These are phyloP conservation scores for Drosophila birchii DNA, from an alignment of 2,888 invertebrate species.

Conservation along the genomic window DNA sequence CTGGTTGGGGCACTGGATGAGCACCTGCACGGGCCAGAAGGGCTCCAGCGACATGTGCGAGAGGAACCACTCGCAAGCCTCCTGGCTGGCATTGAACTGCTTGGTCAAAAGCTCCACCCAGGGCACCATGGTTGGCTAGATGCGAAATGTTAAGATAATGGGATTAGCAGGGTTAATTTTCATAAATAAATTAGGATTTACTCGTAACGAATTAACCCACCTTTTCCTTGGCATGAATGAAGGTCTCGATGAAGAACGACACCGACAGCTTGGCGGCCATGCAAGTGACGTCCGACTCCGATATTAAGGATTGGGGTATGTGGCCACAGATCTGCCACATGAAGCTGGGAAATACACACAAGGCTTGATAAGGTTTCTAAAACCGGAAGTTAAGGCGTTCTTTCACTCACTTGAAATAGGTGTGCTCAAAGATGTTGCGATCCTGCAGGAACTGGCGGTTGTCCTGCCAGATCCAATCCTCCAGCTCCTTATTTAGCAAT, in stretches of 20 bases:
- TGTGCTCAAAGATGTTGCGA: conserved; percentile 97
- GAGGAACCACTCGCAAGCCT: conserved; percentile 96
- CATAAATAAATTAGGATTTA: no score
- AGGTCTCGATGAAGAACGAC: conserved; percentile 97
- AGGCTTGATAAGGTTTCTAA: background rate
- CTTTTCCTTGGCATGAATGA: conserved; percentile 98
- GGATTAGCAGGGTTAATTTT: no score
- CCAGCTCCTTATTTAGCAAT: conserved; percentile 88
- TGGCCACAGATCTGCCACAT: conserved; percentile 98
- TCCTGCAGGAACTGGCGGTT: conserved; percentile 98
- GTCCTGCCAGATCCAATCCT: conserved; percentile 99
- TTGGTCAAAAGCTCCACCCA: conserved; percentile 98
- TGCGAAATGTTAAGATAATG: conserved; percentile 14
- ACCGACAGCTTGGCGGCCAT: conserved; percentile 95
- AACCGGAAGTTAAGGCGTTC: background rate
- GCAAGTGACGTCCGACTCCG: conserved; percentile 92
- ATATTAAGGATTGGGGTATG: conserved; percentile 94
- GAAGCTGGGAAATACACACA: conserved; percentile 87
- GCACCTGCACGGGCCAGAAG: conserved; percentile 97
- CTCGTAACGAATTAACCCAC: conserved; percentile 83
- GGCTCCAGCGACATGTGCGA: conserved; percentile 96
- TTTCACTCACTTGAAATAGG: conserved; percentile 93
- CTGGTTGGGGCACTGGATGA: conserved; percentile 98
- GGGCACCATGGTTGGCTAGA: conserved; percentile 96
- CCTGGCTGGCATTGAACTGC: conserved; percentile 95